Percentiles rank a stretch among this genome's conserved stretches.
phyloP scores from a whole-genome alignment of 1,140 invertebrate species.

The Platorchestia sp. region DNA sequence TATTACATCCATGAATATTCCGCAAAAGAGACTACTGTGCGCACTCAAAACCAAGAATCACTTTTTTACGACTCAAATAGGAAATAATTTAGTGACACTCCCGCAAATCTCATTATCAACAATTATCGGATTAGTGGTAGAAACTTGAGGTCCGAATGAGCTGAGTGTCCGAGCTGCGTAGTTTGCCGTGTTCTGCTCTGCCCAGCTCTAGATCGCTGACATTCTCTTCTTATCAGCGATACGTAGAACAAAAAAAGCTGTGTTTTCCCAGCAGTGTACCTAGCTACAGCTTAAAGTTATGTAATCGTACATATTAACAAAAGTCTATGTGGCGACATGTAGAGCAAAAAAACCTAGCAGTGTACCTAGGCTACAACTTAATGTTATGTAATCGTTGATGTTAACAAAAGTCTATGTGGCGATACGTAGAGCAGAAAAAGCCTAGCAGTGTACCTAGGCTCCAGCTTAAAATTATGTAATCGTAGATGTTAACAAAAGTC shows the following conservation, averaged over 20 bases:
- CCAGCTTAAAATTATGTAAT: background rate
- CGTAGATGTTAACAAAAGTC: background rate
- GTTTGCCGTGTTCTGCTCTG: background rate
- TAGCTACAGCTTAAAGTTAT: background rate
- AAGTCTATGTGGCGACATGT: too few relatives aligned
- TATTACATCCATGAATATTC: too few relatives aligned
- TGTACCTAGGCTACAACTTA: too few relatives aligned
- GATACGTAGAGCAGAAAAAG: too few relatives aligned
- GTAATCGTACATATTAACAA: too few relatives aligned
- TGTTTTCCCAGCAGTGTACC: background rate
- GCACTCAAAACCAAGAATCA: background rate
- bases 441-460: too few relatives aligned
- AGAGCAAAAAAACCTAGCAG: too few relatives aligned
- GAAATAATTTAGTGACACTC: background rate
- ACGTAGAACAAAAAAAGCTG: background rate
- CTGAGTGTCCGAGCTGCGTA: background rate
- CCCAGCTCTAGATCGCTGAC: background rate
- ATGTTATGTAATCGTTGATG: too few relatives aligned
- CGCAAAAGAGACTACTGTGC: too few relatives aligned
- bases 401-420: too few relatives aligned
- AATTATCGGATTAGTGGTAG: background rate
- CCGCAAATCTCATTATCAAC: background rate
- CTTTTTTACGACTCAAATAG: background rate
- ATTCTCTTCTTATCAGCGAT: background rate
- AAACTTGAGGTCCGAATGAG: background rate